phyloP scores from a whole-genome alignment of 2,113 vertebrate species.

The Charadrius vociferus region DNA sequence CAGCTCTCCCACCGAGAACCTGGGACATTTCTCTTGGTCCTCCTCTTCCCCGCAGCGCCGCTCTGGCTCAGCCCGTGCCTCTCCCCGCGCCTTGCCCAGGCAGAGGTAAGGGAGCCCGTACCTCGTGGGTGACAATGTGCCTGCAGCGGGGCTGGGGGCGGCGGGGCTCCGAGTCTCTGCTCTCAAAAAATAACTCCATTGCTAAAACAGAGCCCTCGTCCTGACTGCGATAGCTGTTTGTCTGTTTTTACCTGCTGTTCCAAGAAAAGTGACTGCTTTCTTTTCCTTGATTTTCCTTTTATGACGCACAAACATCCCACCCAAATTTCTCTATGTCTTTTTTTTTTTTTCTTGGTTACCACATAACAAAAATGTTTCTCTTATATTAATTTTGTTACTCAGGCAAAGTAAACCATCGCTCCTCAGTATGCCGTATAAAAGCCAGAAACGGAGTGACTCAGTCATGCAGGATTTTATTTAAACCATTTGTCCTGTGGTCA shows the following conservation, averaged over 20 bases:
- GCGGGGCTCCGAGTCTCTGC: background rate
- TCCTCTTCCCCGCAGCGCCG: accelerated
- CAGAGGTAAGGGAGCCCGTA: accelerated
- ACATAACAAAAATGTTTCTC: constrained; percentile 88
- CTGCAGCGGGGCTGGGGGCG: too few relatives aligned
- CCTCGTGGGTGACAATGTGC: background rate
- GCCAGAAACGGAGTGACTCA: constrained; percentile 82
- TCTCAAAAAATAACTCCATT: background rate
- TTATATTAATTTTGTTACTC: constrained; percentile 85
- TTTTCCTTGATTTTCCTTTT: constrained; percentile 19
- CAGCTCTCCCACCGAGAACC: background rate
- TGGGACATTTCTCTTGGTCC: background rate
- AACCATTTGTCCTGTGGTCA: constrained; percentile 90
- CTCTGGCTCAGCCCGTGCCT: background rate
- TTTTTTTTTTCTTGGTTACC: constrained; percentile 73
- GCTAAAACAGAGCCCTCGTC: background rate
- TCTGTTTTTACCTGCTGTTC: constrained; percentile 2
- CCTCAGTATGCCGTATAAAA: constrained; percentile 73
- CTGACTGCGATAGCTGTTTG: background rate
- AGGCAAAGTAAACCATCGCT: constrained; percentile 87
- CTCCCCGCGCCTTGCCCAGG: background rate
- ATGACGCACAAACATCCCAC: constrained; percentile 40
- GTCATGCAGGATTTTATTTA: constrained; percentile 86
- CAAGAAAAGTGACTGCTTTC: constrained; percentile 31
- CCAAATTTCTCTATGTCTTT: background rate